A percentile compares a stretch with the other conserved stretches of the same genome.
Conservation (phyloP, 2,113 vertebrate genomes). For the Cynocephalus volans region DNA sequence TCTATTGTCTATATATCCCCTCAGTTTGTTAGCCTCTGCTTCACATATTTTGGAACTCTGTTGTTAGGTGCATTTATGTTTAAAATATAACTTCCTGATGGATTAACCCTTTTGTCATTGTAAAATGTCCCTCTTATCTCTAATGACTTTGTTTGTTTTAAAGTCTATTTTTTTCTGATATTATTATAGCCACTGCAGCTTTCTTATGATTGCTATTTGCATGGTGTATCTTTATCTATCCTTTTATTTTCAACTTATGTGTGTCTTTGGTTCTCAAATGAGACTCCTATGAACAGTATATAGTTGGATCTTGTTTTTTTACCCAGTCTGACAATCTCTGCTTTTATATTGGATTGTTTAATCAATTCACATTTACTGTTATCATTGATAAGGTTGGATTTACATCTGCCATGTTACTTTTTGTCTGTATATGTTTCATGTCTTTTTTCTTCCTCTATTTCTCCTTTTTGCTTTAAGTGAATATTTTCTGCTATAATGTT, state of each 20-base stretch:
- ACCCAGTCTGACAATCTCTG: background rate
- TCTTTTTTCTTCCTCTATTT: background rate
- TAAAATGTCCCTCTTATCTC: background rate
- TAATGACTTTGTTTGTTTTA: background rate
- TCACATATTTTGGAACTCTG: background rate
- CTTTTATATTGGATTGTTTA: background rate
- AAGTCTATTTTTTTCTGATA: constrained; percentile 2
- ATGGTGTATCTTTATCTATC: background rate
- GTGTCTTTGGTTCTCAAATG: background rate
- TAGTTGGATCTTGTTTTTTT: background rate
- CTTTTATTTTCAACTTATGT: background rate
- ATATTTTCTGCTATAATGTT: background rate
- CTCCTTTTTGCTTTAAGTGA: background rate
- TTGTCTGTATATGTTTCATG: background rate
- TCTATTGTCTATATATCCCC: background rate
- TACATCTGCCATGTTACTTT: background rate
- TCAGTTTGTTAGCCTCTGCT: background rate
- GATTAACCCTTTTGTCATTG: constrained; percentile 6
- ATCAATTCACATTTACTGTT: background rate
- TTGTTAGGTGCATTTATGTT: background rate
- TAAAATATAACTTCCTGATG: background rate
- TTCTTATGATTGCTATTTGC: background rate
- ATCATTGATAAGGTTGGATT: background rate
- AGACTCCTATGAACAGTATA: background rate
- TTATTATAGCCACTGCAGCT: background rate